Conservation (phyloP, 2,797 vertebrate species). For the Sebastes nivosus region DNA sequence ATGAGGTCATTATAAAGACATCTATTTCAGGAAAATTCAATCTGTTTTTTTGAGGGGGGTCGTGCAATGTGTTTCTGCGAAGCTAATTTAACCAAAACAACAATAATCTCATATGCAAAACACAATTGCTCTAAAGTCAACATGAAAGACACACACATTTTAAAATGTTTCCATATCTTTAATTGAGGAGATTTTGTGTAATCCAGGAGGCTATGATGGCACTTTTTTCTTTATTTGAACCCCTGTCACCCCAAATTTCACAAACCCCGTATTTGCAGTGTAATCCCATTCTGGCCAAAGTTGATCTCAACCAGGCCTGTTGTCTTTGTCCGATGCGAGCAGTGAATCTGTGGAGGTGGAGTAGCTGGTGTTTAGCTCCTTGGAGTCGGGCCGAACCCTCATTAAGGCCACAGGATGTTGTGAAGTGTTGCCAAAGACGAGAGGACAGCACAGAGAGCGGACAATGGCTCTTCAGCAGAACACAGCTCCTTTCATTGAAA, state of each 20-base stretch:
- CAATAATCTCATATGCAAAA: background rate
- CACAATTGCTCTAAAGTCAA: background rate
- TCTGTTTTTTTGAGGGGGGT: background rate
- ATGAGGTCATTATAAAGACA: background rate
- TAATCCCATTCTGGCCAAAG: background rate
- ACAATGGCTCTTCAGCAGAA: conserved; percentile 15
- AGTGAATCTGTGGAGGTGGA: background rate
- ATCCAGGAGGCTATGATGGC: background rate
- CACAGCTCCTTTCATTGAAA: conserved; percentile 19
- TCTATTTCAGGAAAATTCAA: background rate
- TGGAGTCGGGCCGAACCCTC: background rate
- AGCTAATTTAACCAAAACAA: background rate
- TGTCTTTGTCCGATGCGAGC: background rate
- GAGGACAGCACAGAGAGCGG: background rate
- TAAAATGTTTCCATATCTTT: background rate
- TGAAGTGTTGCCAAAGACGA: conserved; percentile 14
- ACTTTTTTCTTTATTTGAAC: background rate
- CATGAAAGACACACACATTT: background rate
- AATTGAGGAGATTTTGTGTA: background rate
- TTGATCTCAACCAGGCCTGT: background rate
- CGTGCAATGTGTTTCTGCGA: background rate
- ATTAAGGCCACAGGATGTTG: conserved; percentile 29
- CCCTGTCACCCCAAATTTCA: background rate
- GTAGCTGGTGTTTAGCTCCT: background rate
- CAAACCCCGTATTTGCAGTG: background rate